Evolutionary conservation across 2,888 invertebrate species (phyloP).

Genomic region (Anorthoa munda): DNA sequence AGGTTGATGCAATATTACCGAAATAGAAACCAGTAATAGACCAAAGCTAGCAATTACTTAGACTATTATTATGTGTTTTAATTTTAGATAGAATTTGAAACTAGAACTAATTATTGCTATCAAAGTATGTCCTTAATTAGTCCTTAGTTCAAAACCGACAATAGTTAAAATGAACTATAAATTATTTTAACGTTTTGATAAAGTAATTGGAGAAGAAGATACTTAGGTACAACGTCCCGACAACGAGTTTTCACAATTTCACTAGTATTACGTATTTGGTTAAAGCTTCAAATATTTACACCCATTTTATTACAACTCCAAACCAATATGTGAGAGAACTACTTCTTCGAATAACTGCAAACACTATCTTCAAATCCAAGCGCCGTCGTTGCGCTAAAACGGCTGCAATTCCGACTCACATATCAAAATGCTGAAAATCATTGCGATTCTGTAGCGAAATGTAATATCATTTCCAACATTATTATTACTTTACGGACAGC

Average conservation of each 20-base stretch:
- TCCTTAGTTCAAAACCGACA: neutral
- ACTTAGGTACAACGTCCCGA: neutral
- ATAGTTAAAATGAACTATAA: slow-evolving; percentile 9
- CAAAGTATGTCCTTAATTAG: slow-evolving; percentile 6
- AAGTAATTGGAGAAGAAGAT: neutral
- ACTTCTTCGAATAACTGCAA: slow-evolving; percentile 49
- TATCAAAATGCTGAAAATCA: slow-evolving; percentile 64
- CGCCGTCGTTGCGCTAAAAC: slow-evolving; percentile 19
- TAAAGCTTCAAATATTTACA: slow-evolving; percentile 17
- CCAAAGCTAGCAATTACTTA: slow-evolving; percentile 41
- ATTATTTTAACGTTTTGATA: slow-evolving; percentile 1
- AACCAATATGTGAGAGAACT: slow-evolving; percentile 37
- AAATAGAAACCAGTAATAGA: slow-evolving; percentile 63
- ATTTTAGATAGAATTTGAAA: slow-evolving; percentile 42
- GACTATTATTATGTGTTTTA: slow-evolving; percentile 30
- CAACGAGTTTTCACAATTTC: neutral
- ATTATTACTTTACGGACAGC: slow-evolving; percentile 64
- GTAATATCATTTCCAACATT: slow-evolving; percentile 69
- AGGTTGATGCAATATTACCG: slow-evolving; percentile 60
- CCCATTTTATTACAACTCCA: slow-evolving; percentile 12
- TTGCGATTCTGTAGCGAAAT: slow-evolving; percentile 52
- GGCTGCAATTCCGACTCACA: slow-evolving; percentile 55
- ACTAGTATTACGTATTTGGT: neutral
- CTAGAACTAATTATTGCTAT: slow-evolving; percentile 39
- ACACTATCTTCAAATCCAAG: slow-evolving; percentile 34